Evolutionary conservation across 2,888 invertebrate species (phyloP).

Genomic region (Acheta domesticus): DNA sequence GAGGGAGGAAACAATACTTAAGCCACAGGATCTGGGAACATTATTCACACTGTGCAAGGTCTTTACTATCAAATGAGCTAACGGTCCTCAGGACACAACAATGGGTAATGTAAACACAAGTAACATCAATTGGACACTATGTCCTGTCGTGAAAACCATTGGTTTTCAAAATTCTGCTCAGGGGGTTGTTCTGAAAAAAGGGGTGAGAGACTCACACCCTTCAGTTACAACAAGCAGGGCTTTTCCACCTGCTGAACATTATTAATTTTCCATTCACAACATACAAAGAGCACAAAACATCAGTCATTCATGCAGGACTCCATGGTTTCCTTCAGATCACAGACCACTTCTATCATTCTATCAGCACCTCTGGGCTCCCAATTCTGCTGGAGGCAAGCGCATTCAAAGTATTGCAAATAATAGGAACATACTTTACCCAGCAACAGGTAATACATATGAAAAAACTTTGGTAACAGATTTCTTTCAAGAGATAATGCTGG

Average conservation of each 20-base stretch:
- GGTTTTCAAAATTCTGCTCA: background rate
- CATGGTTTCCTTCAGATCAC: conserved; percentile 9
- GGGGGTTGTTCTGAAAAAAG: background rate
- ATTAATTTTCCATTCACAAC: background rate
- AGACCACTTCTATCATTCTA: background rate
- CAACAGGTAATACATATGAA: too few species aligned
- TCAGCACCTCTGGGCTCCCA: too few species aligned
- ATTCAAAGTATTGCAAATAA: too few species aligned
- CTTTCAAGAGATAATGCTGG: too few species aligned
- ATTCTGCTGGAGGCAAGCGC: too few species aligned
- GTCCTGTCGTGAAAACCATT: background rate
- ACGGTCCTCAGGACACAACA: conserved; percentile 5
- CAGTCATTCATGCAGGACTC: background rate
- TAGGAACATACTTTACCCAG: too few species aligned
- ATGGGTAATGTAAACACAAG: conserved; percentile 2
- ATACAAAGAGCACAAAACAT: conserved; percentile 6
- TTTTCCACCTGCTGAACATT: too few species aligned
- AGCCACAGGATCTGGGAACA: conserved; percentile 22
- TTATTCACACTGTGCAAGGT: conserved; percentile 18
- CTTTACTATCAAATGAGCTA: conserved; percentile 9
- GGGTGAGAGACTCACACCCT: background rate
- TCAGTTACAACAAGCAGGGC: too few species aligned
- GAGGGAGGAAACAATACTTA: conserved; percentile 5
- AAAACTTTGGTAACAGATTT: too few species aligned
- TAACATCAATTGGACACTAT: background rate